Evolutionary conservation across 2,888 invertebrate species (phyloP), one percentile per base, ranked within the genome.

Genomic region (Girardia tigrina): DNA sequence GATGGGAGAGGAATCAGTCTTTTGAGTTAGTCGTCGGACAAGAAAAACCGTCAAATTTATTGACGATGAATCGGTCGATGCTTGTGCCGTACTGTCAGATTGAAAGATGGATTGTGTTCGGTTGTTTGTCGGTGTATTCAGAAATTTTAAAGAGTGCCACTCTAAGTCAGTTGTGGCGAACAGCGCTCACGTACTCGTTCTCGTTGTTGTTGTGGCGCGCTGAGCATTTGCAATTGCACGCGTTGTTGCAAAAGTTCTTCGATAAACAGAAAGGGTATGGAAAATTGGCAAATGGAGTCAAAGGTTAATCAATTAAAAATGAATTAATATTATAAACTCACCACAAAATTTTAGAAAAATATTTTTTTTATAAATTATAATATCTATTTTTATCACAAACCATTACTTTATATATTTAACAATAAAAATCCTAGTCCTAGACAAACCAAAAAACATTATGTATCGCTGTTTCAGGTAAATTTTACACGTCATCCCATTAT

Each of bases 201-300:
- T 92, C 94, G 0, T 87, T 94, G 72, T 90, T 93, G 1, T 86
- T 99, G 27, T 98, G 94, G 82, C 88, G 98, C 42, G 98, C 99
- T 86, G 98, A 98, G 87, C 93, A 95, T 0, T 88, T 99, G 70
- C 90, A 92, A 82, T 92, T 93, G 79, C 98, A 98, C 85, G 89
- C 91, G 71, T 94, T 93, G 81, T 90, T 97, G 77, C 91, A 91
- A 81, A 87, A 88, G 74, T 94, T 91, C 82, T 94, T 99, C 83
- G 98, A 99, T 83, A 89, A 90, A 16, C 36, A 36, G 16, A 36
- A 36, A 36, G 36, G 36, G 16, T 36, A 12, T 16, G 36, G 36
- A 12, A 36, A 36, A 36, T 16, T 36, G 12, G 36, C 16, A 36
- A 36, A 36, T 36, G 16, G 8, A 16, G 16, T 36, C 36, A 36